Evolutionary conservation across 1,140 invertebrate genomes (phyloP), one percentile per base, ranked within the genome.

Genomic region (Cepaea nemoralis): DNA sequence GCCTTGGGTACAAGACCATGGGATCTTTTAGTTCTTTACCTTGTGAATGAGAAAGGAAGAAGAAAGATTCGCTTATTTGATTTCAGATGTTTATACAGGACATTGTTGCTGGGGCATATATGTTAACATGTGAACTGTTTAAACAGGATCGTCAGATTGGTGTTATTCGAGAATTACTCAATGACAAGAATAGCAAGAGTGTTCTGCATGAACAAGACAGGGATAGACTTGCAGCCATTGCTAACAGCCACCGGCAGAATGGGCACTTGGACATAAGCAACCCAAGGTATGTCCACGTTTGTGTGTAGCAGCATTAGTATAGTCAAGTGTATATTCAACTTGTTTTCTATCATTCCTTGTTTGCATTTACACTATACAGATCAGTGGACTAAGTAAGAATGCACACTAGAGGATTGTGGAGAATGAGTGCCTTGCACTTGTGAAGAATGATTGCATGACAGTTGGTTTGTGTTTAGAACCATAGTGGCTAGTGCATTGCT

Each of bases 161-260:
- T 48, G 91, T 95, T 86, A 95, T 95, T 0, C 93, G 94, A 67
- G 95, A 96, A 86, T 88, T 96, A 0, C 90, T 97, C 22, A 85
- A 82, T 76, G 86, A 88, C 75, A 85, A 87, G 71, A 87, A 90
- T 45, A 85, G 83, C 48, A 78, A 82, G 24, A 95, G 81, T 93
- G 94, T 84, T 94, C 95, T 96, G 6, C 94, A 95, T 86, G 89
- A 96, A 87, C 95, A 96, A 87, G 96, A 95, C 0, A 93, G 94
- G 59, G 95, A 97, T 87, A 95, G 96, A 88, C 91, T 97, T 0
- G 94, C 94, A 45, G 96, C 95, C 88, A 91, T 97, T 0, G 94
- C 95, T 86, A 94, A 81, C 50, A 86, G 80, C 82, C 73, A 82
- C 42, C 42, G 39, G 6, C 40, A 77, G 37, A 45, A 83, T 27